phyloP scores from a whole-genome alignment of 2,888 invertebrate genomes.

The Abscondita cerata region DNA sequence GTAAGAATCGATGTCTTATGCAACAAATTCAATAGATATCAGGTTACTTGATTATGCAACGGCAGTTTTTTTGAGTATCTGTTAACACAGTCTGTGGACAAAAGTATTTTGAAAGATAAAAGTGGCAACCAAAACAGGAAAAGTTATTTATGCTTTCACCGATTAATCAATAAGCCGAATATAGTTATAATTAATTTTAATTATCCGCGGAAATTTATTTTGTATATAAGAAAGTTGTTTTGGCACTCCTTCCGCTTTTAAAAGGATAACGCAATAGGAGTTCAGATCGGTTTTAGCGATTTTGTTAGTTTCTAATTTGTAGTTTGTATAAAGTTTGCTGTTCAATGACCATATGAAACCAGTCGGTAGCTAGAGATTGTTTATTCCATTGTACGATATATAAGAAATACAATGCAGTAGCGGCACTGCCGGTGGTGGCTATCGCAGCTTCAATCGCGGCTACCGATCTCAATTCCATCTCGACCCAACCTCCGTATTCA shows the following conservation, averaged over 20 bases:
- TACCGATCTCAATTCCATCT: conserved; percentile 54
- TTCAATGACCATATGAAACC: conserved; percentile 24
- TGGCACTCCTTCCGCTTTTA: conserved; percentile 3
- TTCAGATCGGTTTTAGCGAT: neutral
- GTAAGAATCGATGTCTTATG: no score
- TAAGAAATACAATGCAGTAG: conserved; percentile 41
- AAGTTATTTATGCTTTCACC: neutral
- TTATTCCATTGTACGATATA: conserved; percentile 33
- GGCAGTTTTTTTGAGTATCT: no score
- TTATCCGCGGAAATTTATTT: no score
- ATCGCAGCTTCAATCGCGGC: conserved; percentile 52
- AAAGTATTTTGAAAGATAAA: no score
- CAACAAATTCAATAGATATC: no score
- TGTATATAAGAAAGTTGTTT: neutral
- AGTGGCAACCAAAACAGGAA: neutral
- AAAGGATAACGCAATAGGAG: conserved; percentile 9
- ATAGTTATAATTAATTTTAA: no score
- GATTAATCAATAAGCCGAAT: conserved; percentile 2
- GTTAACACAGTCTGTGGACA: no score
- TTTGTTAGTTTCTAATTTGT: conserved; percentile 10
- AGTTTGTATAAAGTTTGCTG: neutral
- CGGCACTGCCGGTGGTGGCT: conserved; percentile 49
- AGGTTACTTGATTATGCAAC: no score
- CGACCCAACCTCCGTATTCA: conserved; percentile 48
- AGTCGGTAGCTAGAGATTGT: conserved; percentile 22